Percentiles rank a stretch among this genome's conserved stretches.
These are phyloP conservation scores for Gonocerus acuteangulatus DNA, from an alignment of 2,888 invertebrate genomes.

Conservation along the genomic window DNA sequence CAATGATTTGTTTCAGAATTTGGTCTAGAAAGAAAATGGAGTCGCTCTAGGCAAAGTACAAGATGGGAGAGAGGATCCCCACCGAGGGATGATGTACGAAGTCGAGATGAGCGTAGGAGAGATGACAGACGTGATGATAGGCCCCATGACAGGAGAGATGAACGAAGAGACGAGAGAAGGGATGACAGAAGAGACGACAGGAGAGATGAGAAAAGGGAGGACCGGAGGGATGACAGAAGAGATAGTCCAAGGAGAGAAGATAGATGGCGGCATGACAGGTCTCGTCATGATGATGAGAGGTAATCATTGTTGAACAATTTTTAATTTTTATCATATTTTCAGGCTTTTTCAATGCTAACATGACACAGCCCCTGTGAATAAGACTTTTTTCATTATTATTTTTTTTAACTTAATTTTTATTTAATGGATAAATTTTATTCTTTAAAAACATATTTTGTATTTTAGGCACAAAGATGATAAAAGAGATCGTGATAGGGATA, in stretches of 20 bases:
- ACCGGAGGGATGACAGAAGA: not conserved
- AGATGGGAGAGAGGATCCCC: conserved; percentile 14
- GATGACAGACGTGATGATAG: conserved; percentile 35
- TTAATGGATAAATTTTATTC: too few relatives aligned
- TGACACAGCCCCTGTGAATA: too few relatives aligned
- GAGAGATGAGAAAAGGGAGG: not conserved
- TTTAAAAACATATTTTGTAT: too few relatives aligned
- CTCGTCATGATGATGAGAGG: conserved; percentile 14
- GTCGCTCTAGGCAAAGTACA: conserved; percentile 5
- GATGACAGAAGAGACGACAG: conserved; percentile 1
- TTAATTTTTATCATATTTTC: not conserved
- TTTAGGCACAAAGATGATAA: conserved; percentile 37
- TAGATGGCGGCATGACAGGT: conserved; percentile 22
- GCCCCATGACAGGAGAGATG: conserved; percentile 1
- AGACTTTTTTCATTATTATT: too few relatives aligned
- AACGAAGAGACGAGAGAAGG: conserved; percentile 1
- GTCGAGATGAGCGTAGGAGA: conserved; percentile 35
- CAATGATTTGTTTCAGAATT: not conserved
- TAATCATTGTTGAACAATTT: not conserved
- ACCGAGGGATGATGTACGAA: conserved; percentile 2
- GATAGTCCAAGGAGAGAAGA: conserved; percentile 19
- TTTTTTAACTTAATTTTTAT: too few relatives aligned
- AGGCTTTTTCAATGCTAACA: not conserved
- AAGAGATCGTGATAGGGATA: conserved; percentile 5
- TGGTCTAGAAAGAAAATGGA: conserved; percentile 2